Base-by-base conservation (phyloP, 1,140 invertebrate genomes). In the Camponotus floridanus region DNA sequence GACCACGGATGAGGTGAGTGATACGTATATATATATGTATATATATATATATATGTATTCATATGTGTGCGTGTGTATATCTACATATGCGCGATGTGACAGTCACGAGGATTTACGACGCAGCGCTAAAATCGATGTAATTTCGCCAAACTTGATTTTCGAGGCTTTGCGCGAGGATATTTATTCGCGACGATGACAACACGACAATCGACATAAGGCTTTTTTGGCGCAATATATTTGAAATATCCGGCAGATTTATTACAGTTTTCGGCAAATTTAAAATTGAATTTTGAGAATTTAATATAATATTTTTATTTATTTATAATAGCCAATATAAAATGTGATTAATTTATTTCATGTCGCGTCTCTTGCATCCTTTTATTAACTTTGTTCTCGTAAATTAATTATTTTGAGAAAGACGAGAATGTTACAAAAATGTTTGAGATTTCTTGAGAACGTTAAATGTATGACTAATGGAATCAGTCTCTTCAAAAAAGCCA, bases 1-100 rank as follows among this genome's bases (percentile, higher is more conserved):
- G 95, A 96, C 97, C 90, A 98, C 98, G 92, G 98, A 99, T 98
- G 98, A 98, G 96, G 98, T 98, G 94, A 96, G 93, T 87, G 55
- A 45, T 13, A 45, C 26, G n/a, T 39, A 31, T 18, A 21, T 1
- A 45, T 36, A 45, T 13, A 18, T 8, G 31, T 21, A 9, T 9
- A 62, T 33, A 11, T 42, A 15, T 26, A 26, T 33, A n/a, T 1
- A 2, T 59, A 7, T 33, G 15, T 80, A 39, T 45, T 3, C 15
- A 62, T 45, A 9, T 59, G 11, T 39, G 15, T 42, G 31, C 2
- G 3, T 31, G n/a, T 80, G 9, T 26, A 13, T 78, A 15, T 36
- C 3, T 33, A 7, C 62, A 36, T n/a, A n/a, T 15, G 65, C 39
- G 67, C 45, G 45, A 68, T 42, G 21, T 33, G 31, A 73, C 51